These are phyloP conservation scores for Onychostruthus taczanowskii DNA, from an alignment of 2,113 vertebrate genomes.

Conservation along the genomic window DNA sequence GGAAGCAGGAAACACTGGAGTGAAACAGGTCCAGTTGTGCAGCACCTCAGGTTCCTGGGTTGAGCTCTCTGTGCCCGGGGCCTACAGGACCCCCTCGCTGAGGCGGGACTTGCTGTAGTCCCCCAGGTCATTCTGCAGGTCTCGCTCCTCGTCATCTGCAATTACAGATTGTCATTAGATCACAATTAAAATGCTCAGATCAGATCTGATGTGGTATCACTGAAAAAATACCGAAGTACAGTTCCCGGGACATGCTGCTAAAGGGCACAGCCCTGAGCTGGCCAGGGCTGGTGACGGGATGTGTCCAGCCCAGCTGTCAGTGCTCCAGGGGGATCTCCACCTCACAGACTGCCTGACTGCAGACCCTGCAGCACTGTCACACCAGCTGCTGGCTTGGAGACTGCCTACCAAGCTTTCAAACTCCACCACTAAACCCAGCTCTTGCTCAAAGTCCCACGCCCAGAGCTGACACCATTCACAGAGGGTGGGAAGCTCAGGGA, in stretches of 20 bases:
- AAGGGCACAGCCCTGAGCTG: fast-evolving
- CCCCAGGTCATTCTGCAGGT: slow-evolving; percentile 88
- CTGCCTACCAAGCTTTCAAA: no score
- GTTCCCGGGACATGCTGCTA: background rate
- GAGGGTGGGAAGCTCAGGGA: background rate
- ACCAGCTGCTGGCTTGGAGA: background rate
- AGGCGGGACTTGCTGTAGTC: slow-evolving; percentile 90
- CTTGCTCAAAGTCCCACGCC: background rate
- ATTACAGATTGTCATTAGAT: background rate
- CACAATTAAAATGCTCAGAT: background rate
- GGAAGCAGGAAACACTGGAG: slow-evolving; percentile 9
- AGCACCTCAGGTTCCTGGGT: slow-evolving; percentile 28
- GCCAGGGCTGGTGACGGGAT: fast-evolving
- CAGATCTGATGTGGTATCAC: background rate
- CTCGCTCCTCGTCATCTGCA: slow-evolving; percentile 93
- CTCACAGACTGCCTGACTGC: background rate
- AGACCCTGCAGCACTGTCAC: background rate
- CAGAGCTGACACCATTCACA: fast-evolving
- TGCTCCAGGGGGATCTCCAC: no score
- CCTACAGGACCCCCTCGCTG: slow-evolving; percentile 74
- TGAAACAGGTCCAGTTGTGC: slow-evolving; percentile 2
- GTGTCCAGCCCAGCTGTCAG: background rate
- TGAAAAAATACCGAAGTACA: fast-evolving
- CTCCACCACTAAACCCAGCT: background rate
- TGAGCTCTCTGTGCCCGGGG: background rate